Evolutionary conservation across 1,140 invertebrate genomes (phyloP).

Genomic region (Danaus plexippus): DNA sequence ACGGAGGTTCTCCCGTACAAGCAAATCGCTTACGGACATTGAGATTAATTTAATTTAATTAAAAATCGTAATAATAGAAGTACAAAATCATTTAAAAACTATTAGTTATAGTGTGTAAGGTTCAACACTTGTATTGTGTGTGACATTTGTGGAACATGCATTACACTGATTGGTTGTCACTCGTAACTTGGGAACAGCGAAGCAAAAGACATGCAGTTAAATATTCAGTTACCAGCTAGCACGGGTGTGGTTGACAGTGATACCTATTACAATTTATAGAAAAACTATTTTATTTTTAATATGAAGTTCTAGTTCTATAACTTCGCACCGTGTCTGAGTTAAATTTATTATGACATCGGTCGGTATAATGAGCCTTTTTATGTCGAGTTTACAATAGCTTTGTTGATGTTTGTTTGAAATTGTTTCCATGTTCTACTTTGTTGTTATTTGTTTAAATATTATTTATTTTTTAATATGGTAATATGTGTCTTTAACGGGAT

Average conservation of each 20-base stretch:
- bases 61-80: neutral
- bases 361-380: constrained; percentile 3
- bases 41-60: neutral
- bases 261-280: constrained; percentile 35
- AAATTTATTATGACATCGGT: constrained; percentile 11
- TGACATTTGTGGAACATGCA: constrained; percentile 9
- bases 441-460: too few relatives aligned
- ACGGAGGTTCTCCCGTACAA: too few relatives aligned
- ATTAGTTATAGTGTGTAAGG: too few relatives aligned
- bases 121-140: too few relatives aligned
- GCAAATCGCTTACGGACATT: too few relatives aligned
- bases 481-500: too few relatives aligned
- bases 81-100: too few relatives aligned
- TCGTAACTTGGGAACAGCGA: constrained; percentile 24
- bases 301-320: constrained; percentile 11
- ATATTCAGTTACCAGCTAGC: constrained; percentile 33
- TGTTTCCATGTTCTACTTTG: too few relatives aligned
- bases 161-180: constrained; percentile 22
- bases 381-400: constrained; percentile 9
- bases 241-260: constrained; percentile 40
- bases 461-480: too few relatives aligned
- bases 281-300: constrained; percentile 16
- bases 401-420: constrained; percentile 8
- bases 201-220: constrained; percentile 28
- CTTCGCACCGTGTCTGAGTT: constrained; percentile 6